Evolutionary conservation across 2,113 vertebrate species (phyloP).

Genomic region (Oreocharis arfaki): DNA sequence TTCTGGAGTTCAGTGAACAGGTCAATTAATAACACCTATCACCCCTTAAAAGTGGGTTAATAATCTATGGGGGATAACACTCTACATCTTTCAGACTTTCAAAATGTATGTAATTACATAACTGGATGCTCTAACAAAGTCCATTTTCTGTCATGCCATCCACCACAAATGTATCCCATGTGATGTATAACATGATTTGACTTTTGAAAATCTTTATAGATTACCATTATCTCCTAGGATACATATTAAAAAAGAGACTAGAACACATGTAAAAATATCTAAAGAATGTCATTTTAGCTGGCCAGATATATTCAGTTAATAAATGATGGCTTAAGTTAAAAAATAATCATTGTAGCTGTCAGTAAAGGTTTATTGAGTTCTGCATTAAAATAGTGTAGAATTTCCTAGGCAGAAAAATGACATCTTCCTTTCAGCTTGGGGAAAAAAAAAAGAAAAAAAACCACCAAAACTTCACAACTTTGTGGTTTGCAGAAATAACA

Average conservation of each 20-base stretch:
- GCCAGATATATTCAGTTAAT: background rate
- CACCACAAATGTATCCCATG: background rate
- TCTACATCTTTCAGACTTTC: background rate
- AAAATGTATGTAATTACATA: conserved; percentile 6
- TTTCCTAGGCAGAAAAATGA: background rate
- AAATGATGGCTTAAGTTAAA: background rate
- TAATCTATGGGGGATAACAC: background rate
- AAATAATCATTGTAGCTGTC: background rate
- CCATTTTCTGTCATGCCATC: background rate
- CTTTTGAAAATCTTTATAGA: conserved; percentile 20
- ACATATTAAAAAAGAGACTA: background rate
- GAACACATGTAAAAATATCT: background rate
- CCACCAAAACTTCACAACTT: background rate
- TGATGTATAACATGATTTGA: background rate
- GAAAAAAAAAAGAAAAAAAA: background rate
- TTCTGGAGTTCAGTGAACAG: conserved; percentile 17
- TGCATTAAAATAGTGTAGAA: background rate
- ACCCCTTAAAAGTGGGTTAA: conserved; percentile 15
- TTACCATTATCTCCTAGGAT: background rate
- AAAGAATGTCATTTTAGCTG: background rate
- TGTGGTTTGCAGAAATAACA: conserved; percentile 26
- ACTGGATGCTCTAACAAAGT: background rate
- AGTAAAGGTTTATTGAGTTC: background rate
- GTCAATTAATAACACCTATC: conserved; percentile 40
- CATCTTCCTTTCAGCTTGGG: background rate